These are phyloP conservation scores for Megalopta genalis DNA, from an alignment of 1,140 invertebrate genomes.

Conservation along the genomic window DNA sequence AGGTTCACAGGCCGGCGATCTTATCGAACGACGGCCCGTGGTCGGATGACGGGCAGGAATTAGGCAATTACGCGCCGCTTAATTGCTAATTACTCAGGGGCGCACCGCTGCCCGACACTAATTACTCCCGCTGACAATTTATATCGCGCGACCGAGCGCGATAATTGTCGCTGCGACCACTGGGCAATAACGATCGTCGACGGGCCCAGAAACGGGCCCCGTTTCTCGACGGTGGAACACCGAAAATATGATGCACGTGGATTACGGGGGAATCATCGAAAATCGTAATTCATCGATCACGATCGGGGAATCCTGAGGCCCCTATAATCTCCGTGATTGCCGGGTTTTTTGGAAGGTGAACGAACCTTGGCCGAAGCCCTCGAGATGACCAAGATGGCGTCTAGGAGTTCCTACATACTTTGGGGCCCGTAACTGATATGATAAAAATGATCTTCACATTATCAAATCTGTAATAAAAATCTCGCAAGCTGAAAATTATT, in stretches of 20 bases:
- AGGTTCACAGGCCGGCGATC: slow-evolving; percentile 46
- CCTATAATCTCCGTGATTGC: slow-evolving; percentile 52
- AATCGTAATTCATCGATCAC: slow-evolving; percentile 51
- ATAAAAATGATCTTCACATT: too few relatives aligned
- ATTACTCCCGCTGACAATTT: slow-evolving; percentile 61
- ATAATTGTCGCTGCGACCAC: slow-evolving; percentile 44
- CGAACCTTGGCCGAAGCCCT: slow-evolving; percentile 13
- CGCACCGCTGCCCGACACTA: slow-evolving; percentile 33
- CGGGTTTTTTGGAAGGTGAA: slow-evolving; percentile 37
- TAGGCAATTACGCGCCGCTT: slow-evolving; percentile 66
- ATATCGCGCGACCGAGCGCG: slow-evolving; percentile 30
- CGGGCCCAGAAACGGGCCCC: background rate
- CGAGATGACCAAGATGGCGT: slow-evolving; percentile 1
- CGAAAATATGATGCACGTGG: slow-evolving; percentile 25
- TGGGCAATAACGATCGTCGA: background rate
- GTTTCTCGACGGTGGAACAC: slow-evolving; percentile 2
- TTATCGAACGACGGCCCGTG: slow-evolving; percentile 57
- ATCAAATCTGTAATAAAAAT: too few relatives aligned
- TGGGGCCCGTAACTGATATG: background rate
- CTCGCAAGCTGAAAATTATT: too few relatives aligned
- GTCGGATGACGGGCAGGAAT: slow-evolving; percentile 65
- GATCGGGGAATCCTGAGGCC: slow-evolving; percentile 4
- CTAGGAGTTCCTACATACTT: slow-evolving; percentile 6
- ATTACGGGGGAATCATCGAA: slow-evolving; percentile 43
- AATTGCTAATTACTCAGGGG: slow-evolving; percentile 56